Base-by-base conservation (phyloP, 2,797 vertebrate genomes). In the Varecia variegata region DNA sequence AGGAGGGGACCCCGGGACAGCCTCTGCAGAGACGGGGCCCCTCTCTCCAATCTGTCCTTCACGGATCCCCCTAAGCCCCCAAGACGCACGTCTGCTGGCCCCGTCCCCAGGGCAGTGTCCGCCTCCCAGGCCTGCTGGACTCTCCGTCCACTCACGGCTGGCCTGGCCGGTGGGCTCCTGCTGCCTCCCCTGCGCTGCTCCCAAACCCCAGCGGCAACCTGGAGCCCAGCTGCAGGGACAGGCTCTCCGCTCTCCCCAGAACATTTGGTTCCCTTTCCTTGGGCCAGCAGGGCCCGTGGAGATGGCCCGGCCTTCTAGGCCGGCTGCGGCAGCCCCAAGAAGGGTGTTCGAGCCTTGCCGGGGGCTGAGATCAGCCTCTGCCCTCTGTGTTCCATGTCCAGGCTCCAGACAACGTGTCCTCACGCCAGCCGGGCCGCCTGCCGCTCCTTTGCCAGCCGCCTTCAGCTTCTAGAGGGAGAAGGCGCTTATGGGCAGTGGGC, bases 61-160 rank as follows among this genome's bases (percentile, higher is more conserved):
- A 5, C 4, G 4, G 30, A 0, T 1, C 40, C 43, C 7, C 23
- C 0, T 25, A 8, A 8, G 23, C 13, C 14, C 6, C 7, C 7
- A 71, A 9, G 3, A 17, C 13, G 70, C 13, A 30, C 0, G 1
- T 71, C 70, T 71, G 25, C 40, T 17, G 70, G 70, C 40, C 70
- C 2, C 25, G 13, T 43, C 70, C 40, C 25, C 38, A 2, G 40
- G 70, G 25, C 25, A 71, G 40, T 1, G 2, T 27, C 13, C 12
- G 25, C 40, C 40, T 71, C 70, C 25, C 18, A 18, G 65, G 65
- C n/a, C 65, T 67, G 65, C 3, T 35, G 32, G 65, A 67, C 17
- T 4, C 18, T 3, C 52, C 7, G 0, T 7, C n/a, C n/a, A 35
- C 70, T 71, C 40, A 43, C 3, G 25, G 68, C 25, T 43, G 23